Conservation (phyloP, 2,888 invertebrate species). For the Eudiplozoon nipponicum region DNA sequence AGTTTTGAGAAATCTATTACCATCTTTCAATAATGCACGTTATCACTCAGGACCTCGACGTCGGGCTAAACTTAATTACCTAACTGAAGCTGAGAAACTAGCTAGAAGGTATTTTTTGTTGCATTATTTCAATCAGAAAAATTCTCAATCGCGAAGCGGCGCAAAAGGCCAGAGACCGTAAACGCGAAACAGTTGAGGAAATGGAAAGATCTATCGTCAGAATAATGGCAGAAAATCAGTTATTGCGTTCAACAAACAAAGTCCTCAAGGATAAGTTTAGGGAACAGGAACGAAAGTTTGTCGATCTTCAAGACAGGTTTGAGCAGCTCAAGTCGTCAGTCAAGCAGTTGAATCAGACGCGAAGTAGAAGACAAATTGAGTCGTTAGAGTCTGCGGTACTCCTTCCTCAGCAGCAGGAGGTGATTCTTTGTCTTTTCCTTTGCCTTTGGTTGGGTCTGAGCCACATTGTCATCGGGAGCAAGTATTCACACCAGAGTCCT, state of each 20-base stretch:
- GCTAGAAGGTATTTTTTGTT: slow-evolving; percentile 1
- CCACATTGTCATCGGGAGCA: no score
- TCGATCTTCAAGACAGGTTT: no score
- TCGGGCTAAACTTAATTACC: slow-evolving; percentile 5
- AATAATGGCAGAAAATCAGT: slow-evolving; percentile 1
- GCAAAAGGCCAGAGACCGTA: slow-evolving; percentile 9
- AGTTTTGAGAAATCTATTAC: no score
- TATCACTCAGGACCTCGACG: no score
- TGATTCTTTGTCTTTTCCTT: neutral
- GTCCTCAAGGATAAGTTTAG: neutral
- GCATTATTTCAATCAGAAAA: neutral
- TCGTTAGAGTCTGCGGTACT: slow-evolving; percentile 5
- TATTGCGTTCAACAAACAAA: neutral
- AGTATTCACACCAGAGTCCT: no score
- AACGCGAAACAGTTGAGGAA: slow-evolving; percentile 1
- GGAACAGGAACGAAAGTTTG: no score
- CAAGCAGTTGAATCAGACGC: no score
- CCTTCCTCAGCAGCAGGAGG: slow-evolving; percentile 3
- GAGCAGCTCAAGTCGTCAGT: no score
- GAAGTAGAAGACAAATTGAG: no score
- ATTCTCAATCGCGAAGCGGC: slow-evolving; percentile 10
- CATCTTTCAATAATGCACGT: no score
- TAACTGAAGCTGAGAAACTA: slow-evolving; percentile 7
- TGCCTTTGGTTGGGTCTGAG: no score
- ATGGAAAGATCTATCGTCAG: slow-evolving; percentile 1